Base-by-base conservation (phyloP, 2,888 invertebrate species). In the Saturnia pavonia region DNA sequence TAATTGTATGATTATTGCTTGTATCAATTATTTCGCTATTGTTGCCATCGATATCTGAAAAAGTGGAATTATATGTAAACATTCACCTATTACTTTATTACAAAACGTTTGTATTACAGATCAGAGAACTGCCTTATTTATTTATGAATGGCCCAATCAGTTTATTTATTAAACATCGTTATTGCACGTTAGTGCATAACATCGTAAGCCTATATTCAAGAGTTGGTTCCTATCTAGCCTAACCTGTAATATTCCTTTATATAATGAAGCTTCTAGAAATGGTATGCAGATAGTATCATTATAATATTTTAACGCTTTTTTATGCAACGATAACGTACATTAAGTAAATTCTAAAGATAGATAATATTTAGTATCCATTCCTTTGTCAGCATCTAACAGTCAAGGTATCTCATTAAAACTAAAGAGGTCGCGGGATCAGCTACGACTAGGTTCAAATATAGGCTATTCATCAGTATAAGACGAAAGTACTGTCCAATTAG, bases 41-140 rank as follows among this genome's bases (percentile, higher is more conserved):
- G n/a, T 87, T 90, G 0, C 88, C 89, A 25, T 91, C 90, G 54
- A 92, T 85, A 80, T 91, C 92, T 91, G 85, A 19, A 85, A 87
- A 51, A 22, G 14, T 67, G 16, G 54, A 19, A 19, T 27, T 43
- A 54, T 22, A 54, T 54, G n/a, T 22, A 22, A 54, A 54, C n/a
- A 54, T 22, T 54, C 22, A 9, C 3, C 54, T 54, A 11, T 54
- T 54, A 3, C 7, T 54, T n/a, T 22, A 22, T 22, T 22, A 54
- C 22, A 54, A 9, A 22, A 54, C 22, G 7, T 54, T 11, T 6
- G 8, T 11, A 22, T 7, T 4, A 34, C 34, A 54, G 0, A 1
- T n/a, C 7, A 19, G 8, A 48, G 16, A 48, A 0, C 48, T 6
- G 19, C 19, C 16, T 19, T 48, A 16, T 45, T 43, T 45, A 51